Base-by-base conservation (phyloP, 2,888 invertebrate species). In the Galerucella pusilla region DNA sequence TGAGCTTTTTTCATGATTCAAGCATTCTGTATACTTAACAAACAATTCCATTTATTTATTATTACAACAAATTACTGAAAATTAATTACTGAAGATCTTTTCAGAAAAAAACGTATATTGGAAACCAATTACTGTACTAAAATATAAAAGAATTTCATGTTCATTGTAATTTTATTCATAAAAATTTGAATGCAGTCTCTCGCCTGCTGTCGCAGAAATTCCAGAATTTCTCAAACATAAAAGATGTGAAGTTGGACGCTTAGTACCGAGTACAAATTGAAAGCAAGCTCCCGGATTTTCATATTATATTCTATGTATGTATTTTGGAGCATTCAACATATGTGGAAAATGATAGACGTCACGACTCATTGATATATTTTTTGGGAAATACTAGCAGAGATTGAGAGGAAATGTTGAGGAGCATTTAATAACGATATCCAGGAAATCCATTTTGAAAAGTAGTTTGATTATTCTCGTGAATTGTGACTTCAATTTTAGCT, bases 241-340 rank as follows among this genome's bases (percentile, higher is more conserved):
- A 14, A 14, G 11, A 49, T 14, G 49, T 11, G 4, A 49, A 4
- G 14, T 12, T 49, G 49, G 14, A 49, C 49, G 49, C 49, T 14
- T 14, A 49, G 6, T 14, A 12, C 46, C 10, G 11, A 46, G 2
- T 46, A 11, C 46, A 46, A 46, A 46, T 46, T 46, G 11, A 46
- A 75, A 67, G 67, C 52, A 46, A 66, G 49, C 46, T 16, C 16
- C 52, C 66, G 49, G 46, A 46, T 46, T 20, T 66, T 64, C 74
- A 67, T 71, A 75, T 71, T 74, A 70, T 77, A 75, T 74, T 74
- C 74, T 72, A 75, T 77, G 75, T 74, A 54, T 67, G 66, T 66
- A 75, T 78, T 78, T 77, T 75, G 69, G 71, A 75, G 66, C 3
- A 46, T 46, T 46, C 46, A 11, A 46, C 46, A 46, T 46, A 42